Base-by-base conservation (phyloP, 2,888 invertebrate genomes). In the Idaea dimidiata region DNA sequence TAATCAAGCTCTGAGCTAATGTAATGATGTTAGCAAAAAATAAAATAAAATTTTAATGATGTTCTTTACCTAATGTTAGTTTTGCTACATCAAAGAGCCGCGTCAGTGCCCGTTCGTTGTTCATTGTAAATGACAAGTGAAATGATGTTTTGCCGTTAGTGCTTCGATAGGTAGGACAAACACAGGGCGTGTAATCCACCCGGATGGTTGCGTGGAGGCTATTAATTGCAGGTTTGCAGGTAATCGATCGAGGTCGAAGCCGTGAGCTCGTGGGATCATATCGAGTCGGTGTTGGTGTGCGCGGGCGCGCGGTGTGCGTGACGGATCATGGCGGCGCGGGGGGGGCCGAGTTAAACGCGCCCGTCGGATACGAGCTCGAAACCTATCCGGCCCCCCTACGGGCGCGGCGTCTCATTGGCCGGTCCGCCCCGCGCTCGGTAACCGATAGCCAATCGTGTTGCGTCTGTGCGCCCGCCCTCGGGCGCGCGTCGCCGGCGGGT, bases 301-400 rank as follows among this genome's bases (percentile, higher is more conserved):
- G 74, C 66, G 68, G 67, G 64, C 73, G 73, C 70, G 81, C 83
- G 86, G 89, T 87, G 87, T 88, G 89, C 87, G 89, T 86, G 89
- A 83, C 90, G 89, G 91, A 90, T 91, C 88, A 89, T 91, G 89
- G 91, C 88, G 90, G 90, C 85, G 89, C 87, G 89, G 88, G 88
- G 87, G 85, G 86, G 82, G 84, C 82, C 86, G 88, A 84, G 90
- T 89, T 91, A 91, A 90, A 91, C 88, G 89, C 88, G 85, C 82
- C 89, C 86, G 86, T 83, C 87, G 87, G 88, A 87, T 85, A 84
- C 87, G 87, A 82, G 83, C 88, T 86, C 85, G 88, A 83, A 86
- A 88, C 86, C 83, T 83, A 89, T 88, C 88, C 89, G 88, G 89
- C 89, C 87, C 86, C 86, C 86, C 78, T 79, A 80, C 81, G 79